These are phyloP conservation scores for Tetramorium alpestre DNA, from an alignment of 1,140 invertebrate species.

Conservation along the genomic window DNA sequence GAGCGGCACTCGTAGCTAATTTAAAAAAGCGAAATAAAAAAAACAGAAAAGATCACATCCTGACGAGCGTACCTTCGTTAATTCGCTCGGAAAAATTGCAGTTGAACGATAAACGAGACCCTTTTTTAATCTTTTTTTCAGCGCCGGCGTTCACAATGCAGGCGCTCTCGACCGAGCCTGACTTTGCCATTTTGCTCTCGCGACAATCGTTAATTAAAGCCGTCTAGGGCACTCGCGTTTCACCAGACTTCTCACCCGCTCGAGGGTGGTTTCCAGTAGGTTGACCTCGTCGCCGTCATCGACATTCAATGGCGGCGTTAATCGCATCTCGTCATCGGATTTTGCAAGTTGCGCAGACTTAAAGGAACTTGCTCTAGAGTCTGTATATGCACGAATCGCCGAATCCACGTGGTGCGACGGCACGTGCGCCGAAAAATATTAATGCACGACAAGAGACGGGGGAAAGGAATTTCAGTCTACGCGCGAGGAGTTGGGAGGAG, in stretches of 20 bases:
- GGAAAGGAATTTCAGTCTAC: not conserved
- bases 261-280: constrained; percentile 4
- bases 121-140: constrained; percentile 39
- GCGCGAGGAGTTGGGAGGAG: not conserved
- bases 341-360: constrained; percentile 56
- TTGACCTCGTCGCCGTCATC: not conserved
- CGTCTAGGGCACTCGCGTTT: constrained; percentile 63
- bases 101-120: constrained; percentile 31
- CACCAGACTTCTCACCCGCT: constrained; percentile 31
- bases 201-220: constrained; percentile 74
- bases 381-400: not conserved
- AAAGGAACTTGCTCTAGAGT: constrained; percentile 31
- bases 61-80: constrained; percentile 40
- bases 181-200: constrained; percentile 51
- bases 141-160: not conserved
- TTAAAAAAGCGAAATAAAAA: constrained; percentile 7
- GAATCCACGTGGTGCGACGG: not conserved
- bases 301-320: constrained; percentile 60
- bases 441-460: not conserved
- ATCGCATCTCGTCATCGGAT: constrained; percentile 61
- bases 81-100: constrained; percentile 28
- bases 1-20: not conserved
- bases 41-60: constrained; percentile 28
- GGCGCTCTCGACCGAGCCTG: constrained; percentile 32
- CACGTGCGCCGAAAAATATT: constrained; percentile 13